Conservation (phyloP, 2,888 invertebrate genomes). For the Acronicta psi region DNA sequence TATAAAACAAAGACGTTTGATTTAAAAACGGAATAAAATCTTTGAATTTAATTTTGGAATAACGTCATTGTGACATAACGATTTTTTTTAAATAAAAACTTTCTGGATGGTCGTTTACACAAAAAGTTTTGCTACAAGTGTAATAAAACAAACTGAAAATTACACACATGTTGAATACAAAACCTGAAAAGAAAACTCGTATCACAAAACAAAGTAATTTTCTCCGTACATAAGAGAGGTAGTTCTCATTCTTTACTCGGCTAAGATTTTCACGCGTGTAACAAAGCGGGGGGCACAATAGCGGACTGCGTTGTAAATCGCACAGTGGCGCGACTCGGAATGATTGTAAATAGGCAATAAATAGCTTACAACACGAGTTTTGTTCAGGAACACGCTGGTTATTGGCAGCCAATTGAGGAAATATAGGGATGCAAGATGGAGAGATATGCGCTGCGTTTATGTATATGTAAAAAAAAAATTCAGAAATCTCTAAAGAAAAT, state of each 20-base stretch:
- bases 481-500: no score
- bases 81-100: no score
- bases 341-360: conserved; percentile 81
- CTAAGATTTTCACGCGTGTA: conserved; percentile 49
- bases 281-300: conserved; percentile 58
- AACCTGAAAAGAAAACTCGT: conserved; percentile 23
- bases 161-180: conserved; percentile 11
- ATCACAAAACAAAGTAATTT: conserved; percentile 43
- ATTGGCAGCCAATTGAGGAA: conserved; percentile 62
- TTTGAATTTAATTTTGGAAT: no score
- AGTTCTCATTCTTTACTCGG: conserved; percentile 50
- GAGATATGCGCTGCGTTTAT: conserved; percentile 6
- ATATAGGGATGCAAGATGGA: conserved; percentile 38
- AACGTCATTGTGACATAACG: no score
- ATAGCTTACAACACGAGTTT: conserved; percentile 74
- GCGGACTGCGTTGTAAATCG: conserved; percentile 73
- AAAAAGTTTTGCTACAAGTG: not conserved
- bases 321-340: conserved; percentile 71
- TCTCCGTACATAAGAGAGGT: conserved; percentile 36
- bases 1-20: no score
- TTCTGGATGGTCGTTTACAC: not conserved
- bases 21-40: no score
- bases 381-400: conserved; percentile 70
- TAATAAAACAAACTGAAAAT: conserved; percentile 1
- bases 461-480: not conserved